These are phyloP conservation scores for Carettochelys insculpta DNA, from an alignment of 2,113 vertebrate species.

Conservation along the genomic window DNA sequence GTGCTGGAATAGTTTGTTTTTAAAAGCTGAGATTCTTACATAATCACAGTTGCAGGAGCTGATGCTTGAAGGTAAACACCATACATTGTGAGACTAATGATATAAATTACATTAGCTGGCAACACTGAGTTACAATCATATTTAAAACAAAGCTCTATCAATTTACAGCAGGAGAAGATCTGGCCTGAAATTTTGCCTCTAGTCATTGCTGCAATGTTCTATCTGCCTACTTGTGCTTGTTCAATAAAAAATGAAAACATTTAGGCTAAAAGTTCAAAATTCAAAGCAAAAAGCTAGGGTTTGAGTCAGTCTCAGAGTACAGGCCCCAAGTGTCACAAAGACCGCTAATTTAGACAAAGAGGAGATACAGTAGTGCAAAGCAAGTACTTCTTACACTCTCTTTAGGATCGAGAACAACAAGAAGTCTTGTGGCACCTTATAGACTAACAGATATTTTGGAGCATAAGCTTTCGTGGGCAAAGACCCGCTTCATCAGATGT, in stretches of 20 bases:
- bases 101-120: neutral
- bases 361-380: neutral
- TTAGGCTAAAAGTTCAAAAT: neutral
- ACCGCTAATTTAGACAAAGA: neutral
- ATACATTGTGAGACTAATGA: neutral
- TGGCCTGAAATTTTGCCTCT: neutral
- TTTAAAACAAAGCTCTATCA: neutral
- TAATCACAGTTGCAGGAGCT: fast-evolving
- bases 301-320: neutral
- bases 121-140: neutral
- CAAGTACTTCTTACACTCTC: neutral
- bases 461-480: too few species aligned
- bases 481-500: too few species aligned
- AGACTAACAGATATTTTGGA: too few species aligned
- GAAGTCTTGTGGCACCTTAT: too few species aligned
- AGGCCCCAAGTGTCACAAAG: neutral
- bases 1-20: neutral
- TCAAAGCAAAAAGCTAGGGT: neutral
- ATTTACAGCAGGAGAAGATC: neutral
- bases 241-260: neutral
- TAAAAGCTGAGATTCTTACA: neutral
- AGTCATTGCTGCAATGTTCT: neutral
- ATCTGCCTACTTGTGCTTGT: neutral
- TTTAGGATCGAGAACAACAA: too few species aligned
- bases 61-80: neutral